A percentile compares a stretch with the other conserved stretches of the same genome.
phyloP scores from a whole-genome alignment of 2,113 vertebrate species.

The Menidia beryllina region DNA sequence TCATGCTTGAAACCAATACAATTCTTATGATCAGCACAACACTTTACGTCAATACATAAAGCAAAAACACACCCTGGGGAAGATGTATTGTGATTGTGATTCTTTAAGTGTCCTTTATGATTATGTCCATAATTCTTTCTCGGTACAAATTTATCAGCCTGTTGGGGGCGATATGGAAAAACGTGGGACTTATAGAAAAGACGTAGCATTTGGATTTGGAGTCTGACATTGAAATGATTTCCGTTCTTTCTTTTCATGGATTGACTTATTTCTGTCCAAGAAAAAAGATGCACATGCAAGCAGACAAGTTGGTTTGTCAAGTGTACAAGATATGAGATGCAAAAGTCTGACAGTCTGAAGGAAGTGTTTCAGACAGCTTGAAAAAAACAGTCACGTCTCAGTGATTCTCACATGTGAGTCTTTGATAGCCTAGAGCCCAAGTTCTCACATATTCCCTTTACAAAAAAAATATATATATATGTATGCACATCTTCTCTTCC shows the following conservation, averaged over 20 bases:
- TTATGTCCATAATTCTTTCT: constrained; percentile 16
- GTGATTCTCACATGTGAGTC: constrained; percentile 11
- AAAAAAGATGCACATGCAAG: constrained; percentile 2
- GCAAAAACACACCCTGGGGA: not conserved
- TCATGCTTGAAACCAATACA: not conserved
- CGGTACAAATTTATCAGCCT: not conserved
- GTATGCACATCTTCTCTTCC: not conserved
- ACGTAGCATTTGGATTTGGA: not conserved
- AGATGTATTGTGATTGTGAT: too few species aligned
- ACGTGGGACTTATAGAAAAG: too few species aligned
- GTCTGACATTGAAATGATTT: not conserved
- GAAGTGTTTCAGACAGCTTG: not conserved
- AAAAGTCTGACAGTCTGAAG: not conserved
- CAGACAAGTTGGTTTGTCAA: constrained; percentile 6
- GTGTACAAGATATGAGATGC: constrained; percentile 20
- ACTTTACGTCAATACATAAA: constrained; percentile 21
- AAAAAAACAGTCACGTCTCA: constrained; percentile 23
- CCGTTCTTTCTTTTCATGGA: too few species aligned
- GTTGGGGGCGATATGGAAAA: not conserved
- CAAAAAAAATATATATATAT: constrained; percentile 33
- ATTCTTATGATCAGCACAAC: constrained; percentile 19
- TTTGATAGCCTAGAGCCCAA: not conserved
- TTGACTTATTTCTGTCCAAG: too few species aligned
- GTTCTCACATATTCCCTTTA: constrained; percentile 16
- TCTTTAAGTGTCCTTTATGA: not conserved